A percentile compares a stretch with the other conserved stretches of the same genome.
Evolutionary conservation across 2,888 invertebrate genomes (phyloP).

Genomic region (Diaperis boleti): DNA sequence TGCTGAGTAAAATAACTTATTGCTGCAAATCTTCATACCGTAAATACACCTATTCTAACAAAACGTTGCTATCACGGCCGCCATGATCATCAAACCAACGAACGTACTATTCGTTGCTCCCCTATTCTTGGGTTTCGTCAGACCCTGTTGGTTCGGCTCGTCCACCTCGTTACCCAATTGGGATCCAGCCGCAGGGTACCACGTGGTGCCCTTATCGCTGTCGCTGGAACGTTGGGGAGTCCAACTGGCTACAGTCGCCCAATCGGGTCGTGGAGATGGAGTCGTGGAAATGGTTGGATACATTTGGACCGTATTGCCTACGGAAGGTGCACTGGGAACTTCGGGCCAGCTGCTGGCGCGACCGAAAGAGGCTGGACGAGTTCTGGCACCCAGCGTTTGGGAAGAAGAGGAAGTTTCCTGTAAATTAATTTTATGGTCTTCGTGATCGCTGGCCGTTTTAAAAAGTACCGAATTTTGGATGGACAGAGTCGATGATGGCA

Average conservation of each 20-base stretch:
- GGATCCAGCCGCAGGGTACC: slow-evolving; percentile 69
- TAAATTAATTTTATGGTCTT: too few relatives aligned
- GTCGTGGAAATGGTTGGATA: slow-evolving; percentile 53
- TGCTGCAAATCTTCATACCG: too few relatives aligned
- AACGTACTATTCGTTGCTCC: background rate
- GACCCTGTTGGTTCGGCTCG: slow-evolving; percentile 71
- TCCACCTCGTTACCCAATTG: slow-evolving; percentile 70
- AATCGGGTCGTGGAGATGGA: slow-evolving; percentile 55
- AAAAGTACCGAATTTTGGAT: slow-evolving; percentile 24
- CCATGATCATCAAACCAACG: background rate
- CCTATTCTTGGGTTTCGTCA: slow-evolving; percentile 54
- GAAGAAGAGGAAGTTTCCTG: slow-evolving; percentile 48
- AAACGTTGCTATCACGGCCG: background rate
- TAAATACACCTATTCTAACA: slow-evolving; percentile 6
- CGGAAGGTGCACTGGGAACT: slow-evolving; percentile 41
- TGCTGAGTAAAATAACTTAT: slow-evolving; percentile 36
- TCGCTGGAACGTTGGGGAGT: slow-evolving; percentile 34
- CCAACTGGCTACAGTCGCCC: slow-evolving; percentile 60
- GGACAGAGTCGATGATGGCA: slow-evolving; percentile 46
- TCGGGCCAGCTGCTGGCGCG: slow-evolving; percentile 68
- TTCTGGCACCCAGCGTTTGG: slow-evolving; percentile 58
- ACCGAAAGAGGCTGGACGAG: slow-evolving; percentile 67
- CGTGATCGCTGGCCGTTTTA: background rate
- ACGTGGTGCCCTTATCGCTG: slow-evolving; percentile 53
- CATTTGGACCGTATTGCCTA: slow-evolving; percentile 52